Evolutionary conservation across 2,113 vertebrate genomes (phyloP), one percentile per base, ranked within the genome.

Genomic region (Isurus oxyrinchus): DNA sequence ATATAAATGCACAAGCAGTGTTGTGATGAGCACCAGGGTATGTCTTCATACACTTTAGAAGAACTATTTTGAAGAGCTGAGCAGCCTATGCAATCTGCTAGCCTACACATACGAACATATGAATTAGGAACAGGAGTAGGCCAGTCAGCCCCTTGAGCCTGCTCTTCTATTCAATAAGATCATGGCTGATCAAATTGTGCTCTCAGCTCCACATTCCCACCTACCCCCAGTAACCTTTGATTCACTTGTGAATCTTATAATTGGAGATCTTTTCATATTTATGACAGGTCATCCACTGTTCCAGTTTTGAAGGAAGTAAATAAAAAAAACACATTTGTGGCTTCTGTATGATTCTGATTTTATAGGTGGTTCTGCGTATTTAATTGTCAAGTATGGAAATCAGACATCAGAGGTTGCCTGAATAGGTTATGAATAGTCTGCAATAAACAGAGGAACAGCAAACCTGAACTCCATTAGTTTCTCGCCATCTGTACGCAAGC

Each of bases 381-480:
- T 66, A 94, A 23, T 40, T 94, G 31, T 67, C 2, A 14, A 63
- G 61, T n/a, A 66, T 23, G 25, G 63, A 40, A 94, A 66, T 40
- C 27, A 59, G 55, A 59, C 55, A 16, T 57, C 87, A 66, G 61
- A 49, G 25, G 93, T 94, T 44, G 21, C 31, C 90, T 94, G 90
- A 94, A 94, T 94, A 94, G 63, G 61, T 94, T 94, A 63, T 94
- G 90, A 63, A 94, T 94, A 13, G 90, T n/a, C 53, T 35, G 3
- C 25, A n/a, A 91, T 59, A 61, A 1, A 61, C 59, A 61, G 59
- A 61, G 14, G 59, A 61, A 13, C 10, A 13, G 59, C 10, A 61
- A 61, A 61, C 10, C 59, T 13, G 14, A 61, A 61, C 59, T 13
- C 59, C 7, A n/a, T n/a, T n/a, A n/a, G n/a, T n/a, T n/a, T n/a